A percentile compares a stretch with the other conserved stretches of the same genome.
phyloP scores from a whole-genome alignment of 2,888 invertebrate genomes.

The Tipula helvola region DNA sequence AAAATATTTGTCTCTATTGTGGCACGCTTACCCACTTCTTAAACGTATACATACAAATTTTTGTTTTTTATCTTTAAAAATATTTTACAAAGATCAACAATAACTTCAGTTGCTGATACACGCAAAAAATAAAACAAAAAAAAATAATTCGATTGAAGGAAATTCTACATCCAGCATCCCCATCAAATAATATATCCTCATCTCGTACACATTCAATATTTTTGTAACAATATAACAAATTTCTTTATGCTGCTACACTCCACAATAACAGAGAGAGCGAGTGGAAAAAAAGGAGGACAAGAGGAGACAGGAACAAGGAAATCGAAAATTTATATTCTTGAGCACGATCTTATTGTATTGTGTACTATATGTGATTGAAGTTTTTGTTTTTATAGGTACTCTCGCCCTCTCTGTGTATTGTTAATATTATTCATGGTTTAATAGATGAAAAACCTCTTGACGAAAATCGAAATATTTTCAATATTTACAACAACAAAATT shows the following conservation, averaged over 20 bases:
- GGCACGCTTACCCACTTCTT: background rate
- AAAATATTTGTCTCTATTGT: background rate
- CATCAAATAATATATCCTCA: background rate
- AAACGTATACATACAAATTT: background rate
- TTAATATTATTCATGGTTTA: slow-evolving; percentile 4
- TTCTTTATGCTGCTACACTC: background rate
- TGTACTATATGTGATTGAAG: background rate
- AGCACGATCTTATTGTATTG: background rate
- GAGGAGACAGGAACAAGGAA: background rate
- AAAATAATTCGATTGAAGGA: background rate
- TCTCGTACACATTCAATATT: background rate
- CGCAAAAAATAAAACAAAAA: background rate
- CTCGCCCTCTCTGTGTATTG: background rate
- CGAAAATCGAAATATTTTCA: background rate
- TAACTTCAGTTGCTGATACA: slow-evolving; percentile 4
- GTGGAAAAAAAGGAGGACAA: background rate
- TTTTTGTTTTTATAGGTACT: background rate
- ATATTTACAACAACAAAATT: background rate
- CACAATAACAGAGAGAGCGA: background rate
- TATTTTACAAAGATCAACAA: slow-evolving; percentile 4
- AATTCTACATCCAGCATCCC: background rate
- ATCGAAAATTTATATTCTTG: background rate
- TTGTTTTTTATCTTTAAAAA: background rate
- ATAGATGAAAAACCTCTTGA: background rate
- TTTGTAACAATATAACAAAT: background rate